Evolutionary conservation across 2,797 vertebrate species (phyloP), one percentile per base, ranked within the genome.

Genomic region (Pyrocephalus nanus): DNA sequence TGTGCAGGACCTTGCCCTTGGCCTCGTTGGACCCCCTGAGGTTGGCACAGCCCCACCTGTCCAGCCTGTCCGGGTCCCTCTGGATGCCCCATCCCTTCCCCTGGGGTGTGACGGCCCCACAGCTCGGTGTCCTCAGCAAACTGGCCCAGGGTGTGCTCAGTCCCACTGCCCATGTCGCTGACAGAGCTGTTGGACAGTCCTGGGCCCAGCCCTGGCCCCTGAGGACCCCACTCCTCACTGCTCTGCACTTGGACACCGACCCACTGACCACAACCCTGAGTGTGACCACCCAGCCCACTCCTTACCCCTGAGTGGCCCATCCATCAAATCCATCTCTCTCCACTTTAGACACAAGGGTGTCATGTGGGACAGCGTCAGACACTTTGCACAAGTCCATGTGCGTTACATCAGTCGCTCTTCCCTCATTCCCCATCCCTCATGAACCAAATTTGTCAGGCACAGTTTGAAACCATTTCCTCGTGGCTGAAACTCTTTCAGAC

Each of bases 281-380:
- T 29, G 45, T 14, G 45, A 6, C 36, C 67, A 25, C 0, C 30
- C 57, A 55, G 57, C 50, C 57, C 73, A 12, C 12, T 27, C 42
- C 48, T 26, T 1, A 26, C 0, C 13, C 61, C 13, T 2, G 2
- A 14, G 70, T 5, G 36, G 18, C 18, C 34, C 75, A 8, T 0
- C 12, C 67, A 29, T 9, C 12, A 26, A 3, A 45, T 0, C 29
- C 53, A 61, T 8, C 53, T 19, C 43, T 16, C 10, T 8, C 6
- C 58, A 8, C 8, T 2, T 0, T 19, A 25, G 58, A 11, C 36
- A 43, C 36, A 1, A 29, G 60, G 73, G 6, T 5, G n/a, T 1
- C 0, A 0, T 43, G 72, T 29, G 64, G 64, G 27, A 53, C n/a
- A 5, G 22, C 1, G 9, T 1, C 9, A 12, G 3, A 55, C 14